Evolutionary conservation across 2,888 invertebrate genomes (phyloP).

Genomic region (Chymomyza caudatula): DNA sequence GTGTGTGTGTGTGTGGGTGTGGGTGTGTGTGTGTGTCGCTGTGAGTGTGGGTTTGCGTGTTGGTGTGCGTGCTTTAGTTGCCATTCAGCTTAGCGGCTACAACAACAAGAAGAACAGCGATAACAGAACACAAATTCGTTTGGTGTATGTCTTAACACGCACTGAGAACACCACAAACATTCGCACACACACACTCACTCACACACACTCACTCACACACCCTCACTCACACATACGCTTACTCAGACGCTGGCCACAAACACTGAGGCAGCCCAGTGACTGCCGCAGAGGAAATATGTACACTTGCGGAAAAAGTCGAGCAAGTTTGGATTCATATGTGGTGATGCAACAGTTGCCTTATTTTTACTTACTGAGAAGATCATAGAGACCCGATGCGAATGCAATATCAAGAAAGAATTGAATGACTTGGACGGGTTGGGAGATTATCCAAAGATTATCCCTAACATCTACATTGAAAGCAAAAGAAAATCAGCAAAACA

Average conservation of each 20-base stretch:
- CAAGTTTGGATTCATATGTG: neutral
- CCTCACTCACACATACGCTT: neutral
- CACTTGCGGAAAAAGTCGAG: neutral
- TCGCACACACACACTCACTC: neutral
- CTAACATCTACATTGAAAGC: too few species aligned
- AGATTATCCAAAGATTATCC: too few species aligned
- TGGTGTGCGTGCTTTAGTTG: constrained; percentile 29
- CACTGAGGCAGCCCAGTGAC: neutral
- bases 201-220: too few species aligned
- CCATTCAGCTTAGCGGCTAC: constrained; percentile 14
- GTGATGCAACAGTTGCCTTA: neutral
- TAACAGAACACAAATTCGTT: constrained; percentile 43
- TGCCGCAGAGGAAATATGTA: neutral
- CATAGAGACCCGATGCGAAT: too few species aligned
- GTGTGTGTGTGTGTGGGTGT: neutral
- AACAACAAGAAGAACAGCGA: constrained; percentile 26
- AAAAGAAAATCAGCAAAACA: too few species aligned
- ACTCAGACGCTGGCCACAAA: neutral
- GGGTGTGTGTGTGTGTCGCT: neutral
- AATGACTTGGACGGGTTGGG: too few species aligned
- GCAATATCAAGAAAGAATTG: too few species aligned
- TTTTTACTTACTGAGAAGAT: too few species aligned
- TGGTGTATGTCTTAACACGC: constrained; percentile 61
- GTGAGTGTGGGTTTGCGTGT: constrained; percentile 4
- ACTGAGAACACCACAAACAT: constrained; percentile 46